Base-by-base conservation (phyloP, 2,797 vertebrate species). In the Epinephelus coioides region DNA sequence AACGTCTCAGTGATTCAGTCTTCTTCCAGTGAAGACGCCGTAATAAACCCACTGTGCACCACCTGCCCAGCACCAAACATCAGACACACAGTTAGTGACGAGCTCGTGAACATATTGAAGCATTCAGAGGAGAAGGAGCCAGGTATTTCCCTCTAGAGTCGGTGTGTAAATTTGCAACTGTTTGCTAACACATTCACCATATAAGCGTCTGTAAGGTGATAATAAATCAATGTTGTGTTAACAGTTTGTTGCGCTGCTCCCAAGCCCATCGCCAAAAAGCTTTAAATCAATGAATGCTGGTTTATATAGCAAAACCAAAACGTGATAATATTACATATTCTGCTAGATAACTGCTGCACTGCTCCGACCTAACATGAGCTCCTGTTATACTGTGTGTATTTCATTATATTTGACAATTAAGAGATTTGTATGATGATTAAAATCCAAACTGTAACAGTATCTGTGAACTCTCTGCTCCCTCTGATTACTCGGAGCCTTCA, bases 401-500 rank as follows among this genome's bases (percentile, higher is more conserved):
- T 73, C n/a, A 83, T 73, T 62, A 60, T 38, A 50, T 54, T 57
- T 79, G 77, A 73, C 66, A 65, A 71, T 71, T 62, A 75, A 73
- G 7, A 0, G 18, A 70, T 74, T 66, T 18, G 1, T 51, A 53
- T 11, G 25, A 53, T 62, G 75, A 72, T 21, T 69, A 49, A 73
- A 65, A 68, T 67, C 27, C 27, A 19, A 5, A 65, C 3, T 57
- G 55, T 0, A 81, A 66, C 63, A 56, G 27, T 21, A 74, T 78
- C 61, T 50, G 60, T 80, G 69, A 81, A 85, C 76, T 67, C 21
- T 79, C 57, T 59, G 47, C 56, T 83, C 65, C 46, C 63, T 69
- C 61, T 86, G 78, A 85, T 84, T 79, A 69, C 76, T 86, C 79
- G 79, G 79, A 85, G 55, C 62, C 60, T 66, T 84, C 59, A 2